Conservation (phyloP, 2,797 vertebrate species). For the Aphelocoma californica region DNA sequence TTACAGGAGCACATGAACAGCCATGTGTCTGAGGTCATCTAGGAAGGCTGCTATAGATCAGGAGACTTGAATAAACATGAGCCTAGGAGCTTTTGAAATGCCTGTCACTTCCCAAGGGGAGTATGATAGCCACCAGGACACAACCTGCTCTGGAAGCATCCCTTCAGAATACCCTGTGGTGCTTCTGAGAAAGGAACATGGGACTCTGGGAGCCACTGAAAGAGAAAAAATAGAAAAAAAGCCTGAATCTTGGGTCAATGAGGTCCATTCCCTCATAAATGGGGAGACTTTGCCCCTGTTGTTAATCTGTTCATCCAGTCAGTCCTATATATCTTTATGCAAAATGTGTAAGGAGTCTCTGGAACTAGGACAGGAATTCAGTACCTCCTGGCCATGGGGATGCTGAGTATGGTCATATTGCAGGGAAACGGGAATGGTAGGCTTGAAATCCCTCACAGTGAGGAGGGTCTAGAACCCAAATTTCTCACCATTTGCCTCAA, state of each 20-base stretch:
- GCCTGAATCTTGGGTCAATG: background rate
- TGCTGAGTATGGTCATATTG: background rate
- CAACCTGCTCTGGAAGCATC: background rate
- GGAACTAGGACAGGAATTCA: background rate
- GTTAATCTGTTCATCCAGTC: background rate
- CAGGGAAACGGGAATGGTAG: background rate
- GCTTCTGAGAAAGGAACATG: background rate
- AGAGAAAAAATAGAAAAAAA: background rate
- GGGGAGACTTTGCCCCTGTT: background rate
- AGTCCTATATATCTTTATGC: background rate
- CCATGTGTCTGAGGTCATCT: background rate
- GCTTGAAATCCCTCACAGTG: background rate
- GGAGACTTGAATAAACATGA: background rate
- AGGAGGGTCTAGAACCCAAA: background rate
- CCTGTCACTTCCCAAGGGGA: background rate
- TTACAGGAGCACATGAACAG: background rate
- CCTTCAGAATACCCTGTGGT: background rate
- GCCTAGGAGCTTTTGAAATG: background rate
- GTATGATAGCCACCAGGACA: background rate
- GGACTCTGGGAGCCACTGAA: background rate
- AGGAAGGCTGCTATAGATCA: background rate
- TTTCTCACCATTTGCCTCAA: fast-evolving
- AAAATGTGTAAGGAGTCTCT: background rate
- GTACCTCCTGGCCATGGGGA: background rate
- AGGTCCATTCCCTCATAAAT: background rate